Base-by-base conservation (phyloP, 1,140 invertebrate species). In the Leptinotarsa defecta region DNA sequence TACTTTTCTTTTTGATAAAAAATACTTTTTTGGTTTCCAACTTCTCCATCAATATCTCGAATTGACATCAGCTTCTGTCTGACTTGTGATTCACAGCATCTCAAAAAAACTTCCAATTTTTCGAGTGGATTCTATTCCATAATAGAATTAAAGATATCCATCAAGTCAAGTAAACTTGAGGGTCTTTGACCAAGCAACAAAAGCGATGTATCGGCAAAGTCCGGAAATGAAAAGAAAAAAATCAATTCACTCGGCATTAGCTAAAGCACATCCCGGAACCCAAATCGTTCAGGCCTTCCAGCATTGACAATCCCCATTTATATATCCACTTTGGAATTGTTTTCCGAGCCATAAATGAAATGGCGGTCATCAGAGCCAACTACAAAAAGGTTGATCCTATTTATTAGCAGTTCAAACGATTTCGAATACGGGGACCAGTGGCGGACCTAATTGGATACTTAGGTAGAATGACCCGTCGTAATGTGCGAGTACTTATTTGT, bases 331-430 rank as follows among this genome's bases (percentile, higher is more conserved):
- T 61, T 48, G 48, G 48, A 71, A 71, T 71, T 71, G 69, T 71
- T 71, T 71, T 61, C 69, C 19, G n/a, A 57, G 69, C 49, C 49
- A 71, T 71, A 71, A 71, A 71, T 71, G 69, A 71, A 71, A 71
- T 71, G 48, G 69, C 49, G 69, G 69, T 71, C 69, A 57, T 71
- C 69, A 71, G n/a, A 24, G 49, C 69, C 24, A 71, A 71, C 69
- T 61, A 61, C 52, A 71, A 71, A 71, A 71, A 71, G 69, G 69
- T 71, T 71, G 69, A 48, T 61, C 69, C 69, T 71, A 17, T 71
- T 71, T 61, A 71, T 71, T 57, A 71, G 43, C 69, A 57, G 52
- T 57, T 34, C 64, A 65, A 20, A 0, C 64, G 64, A 22, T 65
- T 34, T 65, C 17, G 64, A 20, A 65, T 24, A 20, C 22, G 6